Conservation (phyloP, 2,888 invertebrate genomes). For the Omphaloscelis lunosa region DNA sequence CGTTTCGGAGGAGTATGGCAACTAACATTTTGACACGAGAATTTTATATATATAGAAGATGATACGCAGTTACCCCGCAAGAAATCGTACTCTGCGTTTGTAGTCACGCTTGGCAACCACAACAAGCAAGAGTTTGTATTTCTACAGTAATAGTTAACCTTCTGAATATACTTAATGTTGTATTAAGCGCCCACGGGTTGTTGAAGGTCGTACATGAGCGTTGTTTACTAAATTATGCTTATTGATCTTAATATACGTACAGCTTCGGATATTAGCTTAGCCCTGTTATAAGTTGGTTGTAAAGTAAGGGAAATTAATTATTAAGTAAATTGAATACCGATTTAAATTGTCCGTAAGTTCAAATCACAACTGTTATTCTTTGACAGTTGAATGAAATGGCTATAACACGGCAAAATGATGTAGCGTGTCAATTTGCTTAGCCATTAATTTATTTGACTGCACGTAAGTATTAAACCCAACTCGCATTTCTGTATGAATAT, state of each 20-base stretch:
- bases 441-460: neutral
- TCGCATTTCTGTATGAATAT: neutral
- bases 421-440: neutral
- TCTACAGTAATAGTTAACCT: constrained; percentile 11
- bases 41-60: no score
- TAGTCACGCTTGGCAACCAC: neutral
- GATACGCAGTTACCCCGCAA: neutral
- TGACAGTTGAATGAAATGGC: neutral
- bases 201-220: constrained; percentile 43
- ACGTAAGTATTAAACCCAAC: neutral
- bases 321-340: no score
- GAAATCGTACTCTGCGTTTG: neutral
- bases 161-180: constrained; percentile 14
- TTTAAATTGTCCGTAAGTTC: neutral
- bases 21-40: no score
- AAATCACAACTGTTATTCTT: neutral
- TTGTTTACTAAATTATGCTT: constrained; percentile 54
- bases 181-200: constrained; percentile 21
- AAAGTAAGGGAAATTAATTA: neutral
- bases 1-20: no score
- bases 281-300: constrained; percentile 25
- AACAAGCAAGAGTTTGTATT: neutral
- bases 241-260: constrained; percentile 57
- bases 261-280: constrained; percentile 34
- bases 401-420: no score